Evolutionary conservation across 37 sponge, comb jelly and placozoan genomes (phyloP), one percentile per base, ranked within the genome.

Genomic region (Agelas oroides): DNA sequence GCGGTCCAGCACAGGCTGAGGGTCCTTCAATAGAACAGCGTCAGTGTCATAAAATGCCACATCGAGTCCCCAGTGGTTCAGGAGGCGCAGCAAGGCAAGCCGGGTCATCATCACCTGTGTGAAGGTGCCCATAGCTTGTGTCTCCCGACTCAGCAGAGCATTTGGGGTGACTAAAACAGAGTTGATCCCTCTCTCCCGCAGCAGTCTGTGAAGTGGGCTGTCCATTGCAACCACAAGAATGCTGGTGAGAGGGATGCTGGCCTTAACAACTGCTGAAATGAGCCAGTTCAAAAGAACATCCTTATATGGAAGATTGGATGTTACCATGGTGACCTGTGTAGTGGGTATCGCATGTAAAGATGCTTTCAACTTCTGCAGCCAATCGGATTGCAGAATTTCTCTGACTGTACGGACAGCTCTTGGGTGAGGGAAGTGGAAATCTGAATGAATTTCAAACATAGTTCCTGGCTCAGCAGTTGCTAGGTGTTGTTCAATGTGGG

Each of bases 271-370:
- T 11, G 71, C 77, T 21, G 82, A 67, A 19, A 74, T 59, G 21
- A 88, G 37, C 89, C 89, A 88, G 63, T 88, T 88, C 0, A 88
- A 25, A 15, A 82, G 58, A 23, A 82, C 75, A n/a, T 88, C 89
- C 15, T 16, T 32, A 33, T 82, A 82, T 28, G 32, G n/a, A 8
- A 37, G 27, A 28, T 82, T 82, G 25, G 82, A 82, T 5, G 73
- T 71, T 13, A 82, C 70, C 13, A 82, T 35, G 25, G 31, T 60
- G 54, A 80, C 68, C 35, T 61, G 41, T 21, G 11, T 24, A 11
- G 65, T 28, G 12, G 65, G 15, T 30, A 64, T 11, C n/a, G 12
- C 25, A 12, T 23, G 15, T 18, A 64, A 19, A 19, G 28, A 64
- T 12, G 28, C n/a, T 30, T 64, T 24, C 65, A 64, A 30, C 11